Conservation (phyloP, 2,888 invertebrate species). For the Pyrochroa serraticornis region DNA sequence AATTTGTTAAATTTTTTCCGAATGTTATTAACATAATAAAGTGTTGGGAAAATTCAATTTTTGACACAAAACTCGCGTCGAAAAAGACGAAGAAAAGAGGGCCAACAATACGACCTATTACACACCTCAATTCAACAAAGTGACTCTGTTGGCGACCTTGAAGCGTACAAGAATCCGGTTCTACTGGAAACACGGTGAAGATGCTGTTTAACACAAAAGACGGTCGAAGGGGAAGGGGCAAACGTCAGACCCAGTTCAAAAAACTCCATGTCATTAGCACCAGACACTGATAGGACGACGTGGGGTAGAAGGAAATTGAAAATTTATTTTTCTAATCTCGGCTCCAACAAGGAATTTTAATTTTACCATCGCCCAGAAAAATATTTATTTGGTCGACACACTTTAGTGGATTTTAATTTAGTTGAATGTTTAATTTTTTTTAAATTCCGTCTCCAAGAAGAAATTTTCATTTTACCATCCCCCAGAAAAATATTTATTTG, state of each 20-base stretch:
- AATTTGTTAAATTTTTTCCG: slow-evolving; percentile 46
- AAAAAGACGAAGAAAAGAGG: slow-evolving; percentile 8
- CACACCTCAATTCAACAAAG: slow-evolving; percentile 18
- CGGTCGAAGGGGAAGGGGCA: slow-evolving; percentile 23
- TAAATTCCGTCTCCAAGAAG: no score
- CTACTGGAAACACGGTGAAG: slow-evolving; percentile 49
- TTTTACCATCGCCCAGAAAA: slow-evolving; percentile 7
- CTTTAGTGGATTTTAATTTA: background rate
- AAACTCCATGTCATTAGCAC: slow-evolving; percentile 34
- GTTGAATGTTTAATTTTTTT: no score
- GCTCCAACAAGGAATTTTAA: slow-evolving; percentile 2
- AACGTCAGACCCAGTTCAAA: slow-evolving; percentile 34
- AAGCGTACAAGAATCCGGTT: slow-evolving; percentile 55
- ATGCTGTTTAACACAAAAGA: slow-evolving; percentile 40
- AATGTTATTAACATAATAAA: no score
- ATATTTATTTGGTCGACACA: slow-evolving; percentile 1
- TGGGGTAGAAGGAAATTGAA: no score
- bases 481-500: slow-evolving; percentile 5
- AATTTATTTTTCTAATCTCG: no score
- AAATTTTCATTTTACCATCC: slow-evolving; percentile 8
- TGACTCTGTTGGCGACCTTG: slow-evolving; percentile 46
- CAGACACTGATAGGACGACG: background rate
- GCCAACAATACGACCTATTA: slow-evolving; percentile 12
- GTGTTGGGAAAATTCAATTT: no score
- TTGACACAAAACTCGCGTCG: slow-evolving; percentile 1